phyloP scores from a whole-genome alignment of 2,888 invertebrate species.

The Dicranocentrus wangi region DNA sequence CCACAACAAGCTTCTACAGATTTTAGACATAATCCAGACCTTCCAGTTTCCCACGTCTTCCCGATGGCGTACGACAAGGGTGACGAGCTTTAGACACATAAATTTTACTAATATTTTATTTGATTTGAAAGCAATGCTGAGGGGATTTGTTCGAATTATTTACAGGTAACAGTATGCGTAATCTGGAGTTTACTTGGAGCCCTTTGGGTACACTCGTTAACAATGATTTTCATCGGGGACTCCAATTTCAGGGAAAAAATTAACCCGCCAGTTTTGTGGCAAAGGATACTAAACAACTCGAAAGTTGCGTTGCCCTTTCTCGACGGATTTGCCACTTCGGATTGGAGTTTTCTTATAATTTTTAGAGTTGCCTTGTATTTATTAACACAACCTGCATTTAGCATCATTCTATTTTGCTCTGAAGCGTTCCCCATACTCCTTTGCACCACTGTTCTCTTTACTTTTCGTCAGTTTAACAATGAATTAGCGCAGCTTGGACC shows the following conservation, averaged over 20 bases:
- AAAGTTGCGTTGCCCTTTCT: neutral
- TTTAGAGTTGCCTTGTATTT: neutral
- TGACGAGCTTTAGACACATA: no score
- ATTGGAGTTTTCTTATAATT: neutral
- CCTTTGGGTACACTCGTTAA: slow-evolving; percentile 11
- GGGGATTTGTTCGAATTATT: no score
- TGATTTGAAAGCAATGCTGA: no score
- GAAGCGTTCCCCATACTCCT: neutral
- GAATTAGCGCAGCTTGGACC: no score
- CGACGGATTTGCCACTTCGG: neutral
- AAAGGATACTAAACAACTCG: neutral
- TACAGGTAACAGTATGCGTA: neutral
- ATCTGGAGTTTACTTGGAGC: neutral
- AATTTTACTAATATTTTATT: neutral
- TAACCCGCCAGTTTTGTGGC: neutral
- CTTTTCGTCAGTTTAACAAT: neutral
- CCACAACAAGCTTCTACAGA: neutral
- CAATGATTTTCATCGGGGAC: slow-evolving; percentile 28
- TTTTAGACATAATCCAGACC: neutral
- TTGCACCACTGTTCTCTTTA: neutral
- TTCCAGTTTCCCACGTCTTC: neutral
- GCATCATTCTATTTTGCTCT: neutral
- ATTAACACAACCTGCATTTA: slow-evolving; percentile 17
- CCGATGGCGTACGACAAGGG: no score
- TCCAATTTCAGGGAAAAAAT: no score